Base-by-base conservation (phyloP, 1,140 invertebrate species). In the Globodera rostochiensis region DNA sequence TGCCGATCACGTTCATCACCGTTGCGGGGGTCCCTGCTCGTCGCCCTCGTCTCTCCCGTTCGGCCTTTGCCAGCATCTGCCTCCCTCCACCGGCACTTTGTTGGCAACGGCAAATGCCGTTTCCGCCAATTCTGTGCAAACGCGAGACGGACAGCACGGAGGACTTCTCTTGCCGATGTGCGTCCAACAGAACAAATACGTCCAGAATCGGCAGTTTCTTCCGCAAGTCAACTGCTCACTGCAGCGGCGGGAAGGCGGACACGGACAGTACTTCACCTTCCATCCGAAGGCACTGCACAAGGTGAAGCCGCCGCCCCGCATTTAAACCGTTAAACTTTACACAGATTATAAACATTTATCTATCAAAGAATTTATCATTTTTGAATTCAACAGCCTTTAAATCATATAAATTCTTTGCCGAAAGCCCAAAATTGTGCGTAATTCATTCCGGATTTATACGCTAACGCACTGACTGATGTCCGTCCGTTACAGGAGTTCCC, bases 201-300 rank as follows among this genome's bases (percentile, higher is more conserved):
- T 45, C 57, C 74, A 76, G 53, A 50, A 76, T 53, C 46, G 64
- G 64, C 74, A 75, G 49, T 47, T 13, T 13, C 50, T 64, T 53
- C 25, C 53, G 19, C 46, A 75, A 75, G 57, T 15, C 5, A 64
- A 64, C 57, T 11, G 57, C 57, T 64, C 57, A 5, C 0, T 15
- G 57, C 15, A 15, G 15, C 9, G 53, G 53, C 53, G 53, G 53
- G 53, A 53, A 53, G 53, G 15, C 9, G 21, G 60, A 74, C 71
- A 73, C 15, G 25, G 47, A 36, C 88, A 89, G 74, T 89, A 89
- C 80, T 89, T 89, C 80, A 90, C 88, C 4, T 89, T 89, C 77
- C 88, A 89, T 71, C 88, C 88, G 49, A 82, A 83, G 64, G 73
- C 86, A n/a, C 69, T 89, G 60, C 82, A 84, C 50, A 88, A 90